Base-by-base conservation (phyloP, 2,888 invertebrate species). In the Eupelmus urozonus region DNA sequence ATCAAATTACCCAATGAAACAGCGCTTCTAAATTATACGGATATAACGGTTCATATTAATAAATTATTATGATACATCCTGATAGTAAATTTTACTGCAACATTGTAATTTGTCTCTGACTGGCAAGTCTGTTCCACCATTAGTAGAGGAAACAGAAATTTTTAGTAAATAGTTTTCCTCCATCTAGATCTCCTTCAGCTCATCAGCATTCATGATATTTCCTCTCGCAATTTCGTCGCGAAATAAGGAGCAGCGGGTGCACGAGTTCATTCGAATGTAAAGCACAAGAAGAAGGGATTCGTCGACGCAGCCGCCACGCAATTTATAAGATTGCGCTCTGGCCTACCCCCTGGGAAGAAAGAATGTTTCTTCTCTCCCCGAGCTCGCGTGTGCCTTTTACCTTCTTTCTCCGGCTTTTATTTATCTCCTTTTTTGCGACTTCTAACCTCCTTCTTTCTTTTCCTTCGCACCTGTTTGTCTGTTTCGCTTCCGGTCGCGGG, bases 401-500 rank as follows among this genome's bases (percentile, higher is more conserved):
- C 16, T 16, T 45, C 45, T 9, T 34, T 16, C 13, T 45, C 25
- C 0, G 29, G 42, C 65, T 57, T 57, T 73, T 57, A 60, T 71
- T 60, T 42, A 71, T 55, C 51, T 66, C 53, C 13, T 18, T 51
- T 62, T 53, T 71, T 71, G 53, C 42, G 23, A 45, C 57, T 7
- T n/a, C 34, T 67, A 49, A 51, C 60, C 49, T 20, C 49, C 49
- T 23, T 16, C 42, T 16, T 18, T 29, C 25, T 51, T 34, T 25
- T 23, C 49, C 16, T 23, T 29, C 42, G 29, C 72, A 59, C 72
- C 60, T 66, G 72, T 72, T 62, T 57, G 77, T 78, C 78, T 73
- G 67, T 73, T 59, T 57, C 63, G 57, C 62, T 67, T 73, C 69
- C 78, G 72, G 65, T 60, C 62, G 70, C 60, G 42, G 16, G 62